Evolutionary conservation across 2,113 vertebrate genomes (phyloP), one percentile per base, ranked within the genome.

Genomic region (Cyphomyrus plagiostoma): DNA sequence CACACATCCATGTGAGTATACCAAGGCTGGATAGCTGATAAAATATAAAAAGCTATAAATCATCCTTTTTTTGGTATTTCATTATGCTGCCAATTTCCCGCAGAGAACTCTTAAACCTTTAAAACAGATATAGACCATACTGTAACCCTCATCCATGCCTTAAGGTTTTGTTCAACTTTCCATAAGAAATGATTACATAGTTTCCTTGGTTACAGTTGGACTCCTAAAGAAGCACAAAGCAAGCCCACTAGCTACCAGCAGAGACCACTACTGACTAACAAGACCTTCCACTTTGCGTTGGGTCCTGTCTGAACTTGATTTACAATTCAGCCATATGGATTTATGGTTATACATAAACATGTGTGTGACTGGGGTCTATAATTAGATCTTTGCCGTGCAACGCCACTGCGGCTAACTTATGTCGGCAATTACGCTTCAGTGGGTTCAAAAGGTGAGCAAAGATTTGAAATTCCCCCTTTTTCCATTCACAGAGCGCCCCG

Each of bases 291-390:
- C 85, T 87, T 52, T 87, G 85, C 8, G 26, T 53, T 53, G 50
- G 85, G 85, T 53, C 85, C 85, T n/a, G 49, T 87, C 85, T 87
- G 85, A 56, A 35, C 85, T 53, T 87, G 85, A 87, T 87, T 87
- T 87, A 87, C 50, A 35, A 87, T 53, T 53, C 50, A 3, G 48
- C 45, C 50, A 21, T 87, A 87, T 53, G 85, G 85, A 87, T 87
- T 87, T 87, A 87, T 8, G 85, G 85, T 87, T 56, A 87, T 87
- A 39, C 85, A 87, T 87, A 87, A 87, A 87, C 85, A 87, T 87
- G 26, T 87, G 50, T 87, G 85, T 87, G 85, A 87, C 85, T 56
- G 85, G 53, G 85, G 85, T 52, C 85, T 87, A 82, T 85, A 84
- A 84, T 80, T 80, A 89, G 89, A 30, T 35, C 50, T 89, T 52